Evolutionary conservation across 2,888 invertebrate genomes (phyloP).

Genomic region (Tetrapedia diversipes): DNA sequence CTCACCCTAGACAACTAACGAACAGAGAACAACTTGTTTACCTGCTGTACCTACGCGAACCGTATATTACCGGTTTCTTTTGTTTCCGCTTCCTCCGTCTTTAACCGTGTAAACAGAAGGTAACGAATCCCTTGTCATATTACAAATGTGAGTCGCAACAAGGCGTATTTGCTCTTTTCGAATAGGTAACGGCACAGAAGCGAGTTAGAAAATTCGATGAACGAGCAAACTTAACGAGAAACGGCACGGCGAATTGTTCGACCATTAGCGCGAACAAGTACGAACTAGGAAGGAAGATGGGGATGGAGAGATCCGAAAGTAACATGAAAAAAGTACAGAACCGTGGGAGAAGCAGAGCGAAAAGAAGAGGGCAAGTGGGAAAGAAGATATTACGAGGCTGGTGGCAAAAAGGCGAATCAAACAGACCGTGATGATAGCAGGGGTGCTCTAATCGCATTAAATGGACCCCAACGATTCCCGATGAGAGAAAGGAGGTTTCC

Average conservation of each 20-base stretch:
- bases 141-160: too few species aligned
- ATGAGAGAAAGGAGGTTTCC: constrained; percentile 35
- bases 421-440: constrained; percentile 66
- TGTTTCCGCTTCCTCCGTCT: too few species aligned
- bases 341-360: neutral
- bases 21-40: too few species aligned
- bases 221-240: constrained; percentile 30
- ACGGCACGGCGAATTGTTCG: constrained; percentile 31
- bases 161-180: too few species aligned
- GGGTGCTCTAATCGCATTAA: constrained; percentile 69
- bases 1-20: constrained; percentile 4
- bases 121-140: too few species aligned
- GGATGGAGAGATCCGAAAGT: constrained; percentile 14
- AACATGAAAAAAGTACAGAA: constrained; percentile 8
- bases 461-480: constrained; percentile 65
- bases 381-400: constrained; percentile 59
- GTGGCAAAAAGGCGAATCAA: constrained; percentile 69
- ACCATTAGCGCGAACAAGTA: constrained; percentile 48
- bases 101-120: too few species aligned
- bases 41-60: too few species aligned
- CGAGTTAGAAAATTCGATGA: neutral
- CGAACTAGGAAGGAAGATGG: constrained; percentile 20
- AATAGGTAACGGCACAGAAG: too few species aligned
- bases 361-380: neutral
- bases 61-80: too few species aligned